Percentiles rank a stretch among this genome's conserved stretches.
Evolutionary conservation across 2,888 invertebrate genomes (phyloP).

Genomic region (Adineta ricciae): DNA sequence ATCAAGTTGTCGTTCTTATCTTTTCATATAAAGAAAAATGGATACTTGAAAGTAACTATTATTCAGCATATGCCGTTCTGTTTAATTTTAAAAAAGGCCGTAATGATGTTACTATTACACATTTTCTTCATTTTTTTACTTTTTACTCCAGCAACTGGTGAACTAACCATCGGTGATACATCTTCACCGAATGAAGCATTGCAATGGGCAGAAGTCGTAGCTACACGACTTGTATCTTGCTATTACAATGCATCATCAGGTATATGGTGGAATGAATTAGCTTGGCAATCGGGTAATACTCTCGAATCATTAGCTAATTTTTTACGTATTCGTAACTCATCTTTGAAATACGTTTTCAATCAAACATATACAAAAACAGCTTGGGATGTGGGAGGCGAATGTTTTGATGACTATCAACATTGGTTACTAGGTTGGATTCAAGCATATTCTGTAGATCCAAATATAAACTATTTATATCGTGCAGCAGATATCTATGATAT

Average conservation of each 20-base stretch:
- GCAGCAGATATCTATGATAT: slow-evolving; percentile 3
- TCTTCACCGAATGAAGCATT: background rate
- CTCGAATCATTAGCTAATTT: background rate
- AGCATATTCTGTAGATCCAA: background rate
- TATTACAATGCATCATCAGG: background rate
- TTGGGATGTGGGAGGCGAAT: background rate
- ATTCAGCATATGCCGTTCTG: no score
- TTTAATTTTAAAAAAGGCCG: no score
- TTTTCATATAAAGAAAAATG: no score
- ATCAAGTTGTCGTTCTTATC: no score
- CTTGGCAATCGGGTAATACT: background rate
- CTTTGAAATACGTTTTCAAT: background rate
- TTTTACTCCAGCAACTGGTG: no score
- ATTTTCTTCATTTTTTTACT: no score
- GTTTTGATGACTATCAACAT: background rate
- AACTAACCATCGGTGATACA: background rate
- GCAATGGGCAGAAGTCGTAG: background rate
- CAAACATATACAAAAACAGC: background rate
- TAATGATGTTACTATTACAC: no score
- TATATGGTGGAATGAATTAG: background rate
- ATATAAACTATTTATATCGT: background rate
- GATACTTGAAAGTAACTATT: no score
- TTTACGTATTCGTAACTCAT: background rate
- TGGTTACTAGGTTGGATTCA: background rate
- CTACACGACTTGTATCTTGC: background rate